Conservation (phyloP, 1,140 invertebrate species). For the Reticulitermes speratus region DNA sequence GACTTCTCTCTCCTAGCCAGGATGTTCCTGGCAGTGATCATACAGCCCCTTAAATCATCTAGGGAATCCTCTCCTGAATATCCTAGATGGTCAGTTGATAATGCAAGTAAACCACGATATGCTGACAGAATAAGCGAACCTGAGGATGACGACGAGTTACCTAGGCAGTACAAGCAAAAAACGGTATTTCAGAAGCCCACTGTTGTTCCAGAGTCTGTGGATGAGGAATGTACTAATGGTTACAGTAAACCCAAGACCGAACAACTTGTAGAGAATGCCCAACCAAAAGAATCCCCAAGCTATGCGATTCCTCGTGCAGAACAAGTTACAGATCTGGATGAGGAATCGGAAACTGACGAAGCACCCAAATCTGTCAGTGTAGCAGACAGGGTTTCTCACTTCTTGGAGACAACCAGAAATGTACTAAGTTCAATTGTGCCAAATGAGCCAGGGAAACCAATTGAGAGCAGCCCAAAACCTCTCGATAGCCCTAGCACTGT, state of each 20-base stretch:
- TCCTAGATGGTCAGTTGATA: conserved; percentile 48
- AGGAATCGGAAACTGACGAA: conserved; percentile 45
- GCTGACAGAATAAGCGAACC: conserved; percentile 70
- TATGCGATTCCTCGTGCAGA: conserved; percentile 38
- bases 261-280: not conserved
- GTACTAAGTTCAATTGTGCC: conserved; percentile 43
- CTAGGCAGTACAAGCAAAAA: conserved; percentile 40
- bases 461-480: conserved; percentile 43
- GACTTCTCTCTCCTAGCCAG: not conserved
- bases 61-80: conserved; percentile 66
- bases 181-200: conserved; percentile 19
- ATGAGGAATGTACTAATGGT: conserved; percentile 27
- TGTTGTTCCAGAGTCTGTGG: not conserved
- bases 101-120: conserved; percentile 55
- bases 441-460: conserved; percentile 40
- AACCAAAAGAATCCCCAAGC: not conserved
- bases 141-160: conserved; percentile 61
- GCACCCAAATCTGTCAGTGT: conserved; percentile 44
- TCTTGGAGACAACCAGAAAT: conserved; percentile 56
- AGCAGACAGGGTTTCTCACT: conserved; percentile 56
- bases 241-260: not conserved
- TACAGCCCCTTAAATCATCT: conserved; percentile 68
- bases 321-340: conserved; percentile 43
- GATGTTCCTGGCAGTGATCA: conserved; percentile 39
- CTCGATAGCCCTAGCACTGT: conserved; percentile 58